These are phyloP conservation scores for Acrobasis repandana DNA, from an alignment of 2,888 invertebrate species.

Conservation along the genomic window DNA sequence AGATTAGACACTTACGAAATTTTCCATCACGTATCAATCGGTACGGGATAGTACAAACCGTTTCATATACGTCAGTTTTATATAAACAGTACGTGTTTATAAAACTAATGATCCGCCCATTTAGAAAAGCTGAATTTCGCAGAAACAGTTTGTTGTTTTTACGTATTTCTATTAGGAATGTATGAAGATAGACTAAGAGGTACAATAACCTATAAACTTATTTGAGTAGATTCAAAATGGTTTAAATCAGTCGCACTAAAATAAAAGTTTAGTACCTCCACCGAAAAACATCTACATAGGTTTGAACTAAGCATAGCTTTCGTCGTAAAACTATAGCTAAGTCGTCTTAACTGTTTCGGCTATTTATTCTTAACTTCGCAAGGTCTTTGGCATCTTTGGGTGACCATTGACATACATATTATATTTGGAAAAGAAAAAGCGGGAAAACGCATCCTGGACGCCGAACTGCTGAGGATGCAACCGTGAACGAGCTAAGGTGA, in stretches of 20 bases:
- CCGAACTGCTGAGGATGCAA: too few relatives aligned
- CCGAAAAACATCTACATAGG: too few relatives aligned
- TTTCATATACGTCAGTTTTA: conserved; percentile 1
- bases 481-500: too few relatives aligned
- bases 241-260: not conserved
- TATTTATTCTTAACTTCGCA: too few relatives aligned
- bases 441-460: too few relatives aligned
- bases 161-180: not conserved
- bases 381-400: too few relatives aligned
- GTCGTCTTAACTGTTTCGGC: too few relatives aligned
- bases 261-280: too few relatives aligned
- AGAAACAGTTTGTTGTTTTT: conserved; percentile 11
- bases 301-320: too few relatives aligned
- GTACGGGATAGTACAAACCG: not conserved
- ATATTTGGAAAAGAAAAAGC: too few relatives aligned
- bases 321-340: too few relatives aligned
- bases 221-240: not conserved
- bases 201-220: not conserved
- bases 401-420: too few relatives aligned
- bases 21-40: not conserved
- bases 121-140: not conserved
- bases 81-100: conserved; percentile 16
- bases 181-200: not conserved
- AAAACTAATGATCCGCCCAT: conserved; percentile 3
- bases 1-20: not conserved